phyloP scores from a whole-genome alignment of 2,888 invertebrate species.

The Thyatira batis region DNA sequence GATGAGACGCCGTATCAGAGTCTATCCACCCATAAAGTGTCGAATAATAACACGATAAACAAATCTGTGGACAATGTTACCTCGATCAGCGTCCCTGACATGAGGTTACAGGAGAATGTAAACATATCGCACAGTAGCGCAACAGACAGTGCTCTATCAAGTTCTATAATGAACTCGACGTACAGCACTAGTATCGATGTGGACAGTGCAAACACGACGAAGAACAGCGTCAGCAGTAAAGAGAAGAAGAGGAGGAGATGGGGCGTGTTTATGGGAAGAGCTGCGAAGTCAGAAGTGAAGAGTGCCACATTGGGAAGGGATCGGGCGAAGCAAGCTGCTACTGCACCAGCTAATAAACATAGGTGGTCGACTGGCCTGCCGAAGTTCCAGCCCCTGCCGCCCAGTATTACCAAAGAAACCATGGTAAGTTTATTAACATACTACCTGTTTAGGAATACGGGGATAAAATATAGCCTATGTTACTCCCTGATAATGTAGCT shows the following conservation, averaged over 20 bases:
- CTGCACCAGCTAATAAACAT: constrained; percentile 79
- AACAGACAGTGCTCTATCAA: constrained; percentile 51
- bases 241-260: constrained; percentile 85
- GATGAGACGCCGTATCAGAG: constrained; percentile 77
- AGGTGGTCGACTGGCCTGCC: constrained; percentile 89
- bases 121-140: constrained; percentile 39
- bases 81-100: constrained; percentile 60
- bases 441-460: too few species aligned
- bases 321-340: constrained; percentile 76
- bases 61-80: constrained; percentile 65
- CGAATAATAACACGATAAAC: constrained; percentile 61
- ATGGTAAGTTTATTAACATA: constrained; percentile 86
- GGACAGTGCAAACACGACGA: constrained; percentile 22
- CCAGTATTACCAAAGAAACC: constrained; percentile 90
- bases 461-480: too few species aligned
- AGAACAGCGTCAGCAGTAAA: constrained; percentile 53
- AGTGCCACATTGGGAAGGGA: constrained; percentile 88
- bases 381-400: constrained; percentile 87
- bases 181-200: constrained; percentile 59
- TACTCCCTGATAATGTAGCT: too few species aligned
- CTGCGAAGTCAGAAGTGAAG: constrained; percentile 82
- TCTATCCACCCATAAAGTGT: constrained; percentile 64
- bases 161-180: constrained; percentile 55
- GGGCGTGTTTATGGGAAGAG: constrained; percentile 87
- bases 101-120: constrained; percentile 14